Evolutionary conservation across 1,140 invertebrate genomes (phyloP).

Genomic region (Pseudomyrmex dendroicus): DNA sequence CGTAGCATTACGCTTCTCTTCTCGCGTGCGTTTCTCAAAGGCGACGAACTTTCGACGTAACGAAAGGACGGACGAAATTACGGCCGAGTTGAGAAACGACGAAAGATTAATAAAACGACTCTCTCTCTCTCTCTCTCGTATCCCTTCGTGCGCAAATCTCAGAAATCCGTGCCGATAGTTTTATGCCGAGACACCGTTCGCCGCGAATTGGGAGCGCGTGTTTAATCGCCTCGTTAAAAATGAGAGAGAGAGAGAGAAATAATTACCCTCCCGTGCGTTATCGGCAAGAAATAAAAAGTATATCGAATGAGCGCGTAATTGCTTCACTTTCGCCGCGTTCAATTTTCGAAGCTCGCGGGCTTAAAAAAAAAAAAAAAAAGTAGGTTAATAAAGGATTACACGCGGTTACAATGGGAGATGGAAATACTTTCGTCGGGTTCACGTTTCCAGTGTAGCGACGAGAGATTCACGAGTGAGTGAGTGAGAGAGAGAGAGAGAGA

Average conservation of each 20-base stretch:
- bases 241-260: too few relatives aligned
- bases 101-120: constrained; percentile 1
- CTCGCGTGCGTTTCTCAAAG: constrained; percentile 61
- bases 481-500: too few relatives aligned
- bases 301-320: background rate
- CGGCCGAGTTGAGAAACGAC: background rate
- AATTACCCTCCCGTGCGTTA: background rate
- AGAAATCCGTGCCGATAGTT: background rate
- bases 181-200: background rate
- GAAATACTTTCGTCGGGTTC: constrained; percentile 9
- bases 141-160: too few relatives aligned
- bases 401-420: background rate
- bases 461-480: background rate
- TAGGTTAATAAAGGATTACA: constrained; percentile 22
- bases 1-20: constrained; percentile 43
- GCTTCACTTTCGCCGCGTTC: constrained; percentile 1
- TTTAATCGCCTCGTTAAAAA: background rate
- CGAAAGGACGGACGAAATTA: constrained; percentile 23
- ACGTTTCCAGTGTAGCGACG: background rate
- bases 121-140: too few relatives aligned
- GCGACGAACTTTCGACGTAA: constrained; percentile 30
- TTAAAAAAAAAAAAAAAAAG: background rate
- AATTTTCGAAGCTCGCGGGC: background rate
- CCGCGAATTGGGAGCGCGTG: background rate
- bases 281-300: background rate